phyloP scores from a whole-genome alignment of 1,140 invertebrate species.

The Macrocentrus cingulum region DNA sequence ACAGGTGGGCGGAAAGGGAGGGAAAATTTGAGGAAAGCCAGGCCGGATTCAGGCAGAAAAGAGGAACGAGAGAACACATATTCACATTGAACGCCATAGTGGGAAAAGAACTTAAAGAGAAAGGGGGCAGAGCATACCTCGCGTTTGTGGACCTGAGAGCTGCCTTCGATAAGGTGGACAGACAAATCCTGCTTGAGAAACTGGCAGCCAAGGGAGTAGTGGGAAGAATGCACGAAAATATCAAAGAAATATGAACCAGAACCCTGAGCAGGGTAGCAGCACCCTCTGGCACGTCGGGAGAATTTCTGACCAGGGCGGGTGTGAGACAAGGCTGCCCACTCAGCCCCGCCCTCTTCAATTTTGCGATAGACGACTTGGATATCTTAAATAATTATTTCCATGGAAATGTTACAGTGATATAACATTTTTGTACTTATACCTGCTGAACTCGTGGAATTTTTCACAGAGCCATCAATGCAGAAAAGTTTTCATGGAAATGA shows the following conservation, averaged over 20 bases:
- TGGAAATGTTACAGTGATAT: too few relatives aligned
- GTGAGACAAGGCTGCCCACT: conserved; percentile 22
- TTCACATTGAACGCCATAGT: conserved; percentile 22
- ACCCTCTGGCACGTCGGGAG: background rate
- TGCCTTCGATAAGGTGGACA: conserved; percentile 26
- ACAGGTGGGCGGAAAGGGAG: conserved; percentile 16
- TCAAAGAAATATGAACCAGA: conserved; percentile 24
- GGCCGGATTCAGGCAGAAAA: conserved; percentile 24
- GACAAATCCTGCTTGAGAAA: conserved; percentile 19
- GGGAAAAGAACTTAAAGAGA: conserved; percentile 4
- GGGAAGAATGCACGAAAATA: conserved; percentile 16
- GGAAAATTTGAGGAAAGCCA: conserved; percentile 19
- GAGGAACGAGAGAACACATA: conserved; percentile 26
- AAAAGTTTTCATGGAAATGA: too few relatives aligned
- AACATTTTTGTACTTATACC: too few relatives aligned
- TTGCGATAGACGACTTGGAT: too few relatives aligned
- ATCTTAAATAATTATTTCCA: too few relatives aligned
- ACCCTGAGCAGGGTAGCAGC: conserved; percentile 10
- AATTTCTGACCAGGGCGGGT: conserved; percentile 20
- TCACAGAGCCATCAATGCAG: too few relatives aligned
- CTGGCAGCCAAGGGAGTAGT: conserved; percentile 20
- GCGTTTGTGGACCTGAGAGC: conserved; percentile 27
- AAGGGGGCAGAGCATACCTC: conserved; percentile 7
- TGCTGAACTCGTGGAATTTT: too few relatives aligned
- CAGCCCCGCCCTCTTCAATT: too few relatives aligned